Percentiles rank a stretch among this genome's conserved stretches.
Evolutionary conservation across 2,113 vertebrate genomes (phyloP).

Genomic region (Pluvialis apricaria): DNA sequence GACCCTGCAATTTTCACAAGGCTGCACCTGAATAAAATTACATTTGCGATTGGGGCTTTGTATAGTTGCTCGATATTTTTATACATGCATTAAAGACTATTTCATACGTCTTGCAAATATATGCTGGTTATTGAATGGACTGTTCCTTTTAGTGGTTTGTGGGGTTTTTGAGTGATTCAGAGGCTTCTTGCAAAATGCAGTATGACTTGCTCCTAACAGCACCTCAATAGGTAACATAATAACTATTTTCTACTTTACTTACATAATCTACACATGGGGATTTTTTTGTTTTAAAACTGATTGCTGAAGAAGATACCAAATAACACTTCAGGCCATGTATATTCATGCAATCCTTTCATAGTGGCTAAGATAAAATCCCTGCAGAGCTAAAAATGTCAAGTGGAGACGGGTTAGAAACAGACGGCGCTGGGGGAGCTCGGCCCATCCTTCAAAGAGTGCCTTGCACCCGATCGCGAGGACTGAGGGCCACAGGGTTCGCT

Average conservation of each 20-base stretch:
- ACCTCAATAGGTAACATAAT: neutral
- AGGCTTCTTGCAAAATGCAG: neutral
- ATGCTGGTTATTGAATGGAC: neutral
- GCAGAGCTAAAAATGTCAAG: neutral
- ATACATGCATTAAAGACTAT: neutral
- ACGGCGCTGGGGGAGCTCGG: neutral
- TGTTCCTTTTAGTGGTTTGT: neutral
- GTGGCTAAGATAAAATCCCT: neutral
- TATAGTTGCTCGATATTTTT: neutral
- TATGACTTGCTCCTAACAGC: neutral
- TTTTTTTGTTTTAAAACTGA: neutral
- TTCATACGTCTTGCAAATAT: neutral
- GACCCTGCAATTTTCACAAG: neutral
- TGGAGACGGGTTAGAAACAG: neutral
- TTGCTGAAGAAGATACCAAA: neutral
- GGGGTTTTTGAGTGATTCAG: neutral
- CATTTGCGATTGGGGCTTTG: neutral
- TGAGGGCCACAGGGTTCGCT: neutral
- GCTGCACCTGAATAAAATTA: neutral
- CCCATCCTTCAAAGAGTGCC: rapidly evolving
- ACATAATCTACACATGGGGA: neutral
- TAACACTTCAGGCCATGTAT: neutral
- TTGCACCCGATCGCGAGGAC: rapidly evolving
- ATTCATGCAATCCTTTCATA: neutral
- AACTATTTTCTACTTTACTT: neutral